Evolutionary conservation across 2,888 invertebrate genomes (phyloP).

Genomic region (Exocentrus adspersus): DNA sequence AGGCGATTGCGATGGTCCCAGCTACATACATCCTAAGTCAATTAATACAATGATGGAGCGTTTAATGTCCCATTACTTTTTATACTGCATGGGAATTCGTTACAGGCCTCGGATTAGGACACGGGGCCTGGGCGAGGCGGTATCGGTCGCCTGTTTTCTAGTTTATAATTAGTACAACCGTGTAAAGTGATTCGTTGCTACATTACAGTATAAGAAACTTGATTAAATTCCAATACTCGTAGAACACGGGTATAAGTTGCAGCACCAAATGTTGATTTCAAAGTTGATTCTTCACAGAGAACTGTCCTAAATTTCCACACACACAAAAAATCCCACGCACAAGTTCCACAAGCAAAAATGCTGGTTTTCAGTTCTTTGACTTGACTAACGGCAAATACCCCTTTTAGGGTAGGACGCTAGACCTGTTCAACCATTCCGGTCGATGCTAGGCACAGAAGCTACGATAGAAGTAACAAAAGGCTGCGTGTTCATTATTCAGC

Average conservation of each 20-base stretch:
- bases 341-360: no score
- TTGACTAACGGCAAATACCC: background rate
- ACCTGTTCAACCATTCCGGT: conserved; percentile 21
- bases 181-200: background rate
- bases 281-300: no score
- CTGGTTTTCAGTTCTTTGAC: no score
- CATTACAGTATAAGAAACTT: no score
- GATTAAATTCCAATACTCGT: no score
- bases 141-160: conserved; percentile 3
- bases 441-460: conserved; percentile 26
- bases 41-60: conserved; percentile 62
- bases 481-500: conserved; percentile 60
- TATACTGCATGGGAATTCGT: conserved; percentile 24
- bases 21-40: conserved; percentile 52
- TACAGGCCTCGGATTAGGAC: conserved; percentile 22
- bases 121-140: conserved; percentile 1
- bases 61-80: conserved; percentile 47
- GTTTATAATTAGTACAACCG: conserved; percentile 8
- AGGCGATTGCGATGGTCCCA: conserved; percentile 37
- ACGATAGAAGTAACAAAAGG: conserved; percentile 50
- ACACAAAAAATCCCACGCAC: no score
- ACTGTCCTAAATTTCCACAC: no score
- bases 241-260: no score
- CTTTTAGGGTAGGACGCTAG: conserved; percentile 4
- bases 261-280: no score